phyloP scores from a whole-genome alignment of 2,888 invertebrate genomes.

The Drosophila robusta region DNA sequence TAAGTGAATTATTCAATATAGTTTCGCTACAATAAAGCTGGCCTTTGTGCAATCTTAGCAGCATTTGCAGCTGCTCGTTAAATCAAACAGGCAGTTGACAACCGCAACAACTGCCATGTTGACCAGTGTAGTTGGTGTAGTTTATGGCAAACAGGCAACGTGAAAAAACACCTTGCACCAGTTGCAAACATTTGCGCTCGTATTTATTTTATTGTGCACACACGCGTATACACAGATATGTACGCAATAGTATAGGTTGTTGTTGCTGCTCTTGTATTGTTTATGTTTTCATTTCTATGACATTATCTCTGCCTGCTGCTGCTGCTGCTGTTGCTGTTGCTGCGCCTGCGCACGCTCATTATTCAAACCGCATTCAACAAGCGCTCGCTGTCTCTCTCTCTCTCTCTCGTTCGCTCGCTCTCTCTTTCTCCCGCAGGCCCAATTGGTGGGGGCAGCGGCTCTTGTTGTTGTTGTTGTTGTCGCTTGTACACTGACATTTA shows the following conservation, averaged over 20 bases:
- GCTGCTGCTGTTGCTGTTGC: slow-evolving; percentile 26
- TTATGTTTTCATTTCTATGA: slow-evolving; percentile 36
- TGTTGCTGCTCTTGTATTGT: slow-evolving; percentile 22
- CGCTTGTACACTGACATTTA: slow-evolving; percentile 74
- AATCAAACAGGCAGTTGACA: slow-evolving; percentile 25
- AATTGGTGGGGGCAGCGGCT: slow-evolving; percentile 60
- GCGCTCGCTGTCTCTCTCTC: slow-evolving; percentile 10
- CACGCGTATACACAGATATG: slow-evolving; percentile 11
- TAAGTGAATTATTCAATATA: background rate
- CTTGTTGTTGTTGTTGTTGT: slow-evolving; percentile 35
- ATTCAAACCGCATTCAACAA: slow-evolving; percentile 20
- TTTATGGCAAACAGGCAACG: slow-evolving; percentile 31
- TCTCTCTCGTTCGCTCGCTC: background rate
- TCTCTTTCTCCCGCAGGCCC: slow-evolving; percentile 20
- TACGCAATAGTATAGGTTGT: slow-evolving; percentile 12
- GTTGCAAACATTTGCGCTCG: slow-evolving; percentile 52
- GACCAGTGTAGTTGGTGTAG: slow-evolving; percentile 32
- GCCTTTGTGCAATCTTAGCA: background rate
- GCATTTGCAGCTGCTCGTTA: slow-evolving; percentile 35
- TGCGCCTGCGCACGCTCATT: slow-evolving; percentile 51
- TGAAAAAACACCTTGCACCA: slow-evolving; percentile 75
- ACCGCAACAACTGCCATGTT: slow-evolving; percentile 11
- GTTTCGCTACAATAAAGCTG: background rate
- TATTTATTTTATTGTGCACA: slow-evolving; percentile 55
- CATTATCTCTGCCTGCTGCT: slow-evolving; percentile 30